Conservation (phyloP, 2,888 invertebrate species). For the Pomacea canaliculata region DNA sequence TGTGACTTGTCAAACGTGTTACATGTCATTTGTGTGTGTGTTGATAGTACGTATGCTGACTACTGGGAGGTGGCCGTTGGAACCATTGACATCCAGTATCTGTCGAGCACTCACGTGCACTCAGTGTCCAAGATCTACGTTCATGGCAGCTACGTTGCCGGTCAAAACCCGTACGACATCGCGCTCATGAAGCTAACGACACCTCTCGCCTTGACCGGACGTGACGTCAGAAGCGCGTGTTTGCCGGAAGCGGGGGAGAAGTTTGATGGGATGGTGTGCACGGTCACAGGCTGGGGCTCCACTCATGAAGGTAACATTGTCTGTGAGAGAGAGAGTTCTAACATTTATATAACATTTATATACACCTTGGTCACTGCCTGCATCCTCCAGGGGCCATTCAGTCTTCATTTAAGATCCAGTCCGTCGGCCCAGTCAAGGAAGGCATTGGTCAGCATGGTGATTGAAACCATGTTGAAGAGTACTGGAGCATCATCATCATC, state of each 20-base stretch:
- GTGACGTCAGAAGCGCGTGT: slow-evolving; percentile 18
- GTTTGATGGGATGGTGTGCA: slow-evolving; percentile 23
- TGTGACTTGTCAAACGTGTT: no score
- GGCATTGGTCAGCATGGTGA: no score
- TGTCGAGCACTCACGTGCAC: slow-evolving; percentile 37
- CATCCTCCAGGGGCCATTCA: no score
- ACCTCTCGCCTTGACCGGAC: slow-evolving; percentile 2
- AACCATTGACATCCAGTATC: slow-evolving; percentile 35
- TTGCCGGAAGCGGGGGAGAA: slow-evolving; percentile 19
- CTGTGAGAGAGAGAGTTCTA: no score
- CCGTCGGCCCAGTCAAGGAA: no score
- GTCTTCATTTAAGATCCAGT: no score
- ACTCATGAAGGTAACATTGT: slow-evolving; percentile 1
- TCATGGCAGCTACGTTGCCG: slow-evolving; percentile 25
- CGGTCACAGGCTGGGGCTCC: slow-evolving; percentile 34
- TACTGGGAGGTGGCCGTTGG: slow-evolving; percentile 48
- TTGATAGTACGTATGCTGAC: slow-evolving; percentile 2
- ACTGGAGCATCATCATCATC: no score
- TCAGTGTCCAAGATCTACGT: slow-evolving; percentile 35
- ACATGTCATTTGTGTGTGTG: no score
- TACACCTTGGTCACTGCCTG: no score
- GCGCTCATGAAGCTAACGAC: slow-evolving; percentile 41
- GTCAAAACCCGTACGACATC: slow-evolving; percentile 46
- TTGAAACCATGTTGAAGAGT: no score
- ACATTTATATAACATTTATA: no score